phyloP scores from a whole-genome alignment of 1,140 invertebrate genomes.

The Alviniconcha marisindica region DNA sequence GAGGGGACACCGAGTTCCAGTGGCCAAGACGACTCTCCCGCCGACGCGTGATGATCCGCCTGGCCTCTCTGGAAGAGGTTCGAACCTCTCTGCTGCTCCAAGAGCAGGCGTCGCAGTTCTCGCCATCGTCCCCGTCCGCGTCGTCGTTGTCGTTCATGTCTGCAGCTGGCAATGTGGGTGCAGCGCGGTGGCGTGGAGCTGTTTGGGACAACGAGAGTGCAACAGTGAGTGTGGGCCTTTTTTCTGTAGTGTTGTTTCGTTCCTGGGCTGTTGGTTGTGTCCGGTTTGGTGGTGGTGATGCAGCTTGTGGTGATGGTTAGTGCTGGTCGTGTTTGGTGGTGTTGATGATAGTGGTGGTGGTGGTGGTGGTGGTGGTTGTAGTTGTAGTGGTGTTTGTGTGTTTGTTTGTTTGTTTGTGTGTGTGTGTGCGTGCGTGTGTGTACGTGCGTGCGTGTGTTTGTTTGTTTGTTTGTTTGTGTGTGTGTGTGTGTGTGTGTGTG shows the following conservation, averaged over 20 bases:
- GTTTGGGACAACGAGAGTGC: not conserved
- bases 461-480: no score
- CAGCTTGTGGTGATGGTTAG: not conserved
- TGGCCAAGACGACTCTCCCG: constrained; percentile 6
- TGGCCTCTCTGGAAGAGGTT: constrained; percentile 24
- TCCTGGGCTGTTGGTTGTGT: no score
- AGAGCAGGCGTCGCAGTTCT: not conserved
- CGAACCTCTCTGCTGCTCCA: constrained; percentile 7
- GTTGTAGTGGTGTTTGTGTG: not conserved
- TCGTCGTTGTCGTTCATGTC: no score
- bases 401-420: no score
- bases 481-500: no score
- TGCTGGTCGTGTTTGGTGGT: not conserved
- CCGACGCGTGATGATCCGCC: constrained; percentile 1
- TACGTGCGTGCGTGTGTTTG: no score
- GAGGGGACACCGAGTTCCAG: constrained; percentile 9
- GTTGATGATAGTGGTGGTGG: not conserved
- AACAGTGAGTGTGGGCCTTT: not conserved
- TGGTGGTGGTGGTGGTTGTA: not conserved
- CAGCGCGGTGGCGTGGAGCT: not conserved
- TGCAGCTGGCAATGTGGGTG: not conserved
- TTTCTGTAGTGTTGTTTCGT: no score
- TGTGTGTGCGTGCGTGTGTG: no score
- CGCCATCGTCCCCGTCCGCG: not conserved
- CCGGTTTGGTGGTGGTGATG: not conserved